Percentiles rank a stretch among this genome's conserved stretches.
Evolutionary conservation across 2,113 vertebrate genomes (phyloP).

Genomic region (Grantiella picta): DNA sequence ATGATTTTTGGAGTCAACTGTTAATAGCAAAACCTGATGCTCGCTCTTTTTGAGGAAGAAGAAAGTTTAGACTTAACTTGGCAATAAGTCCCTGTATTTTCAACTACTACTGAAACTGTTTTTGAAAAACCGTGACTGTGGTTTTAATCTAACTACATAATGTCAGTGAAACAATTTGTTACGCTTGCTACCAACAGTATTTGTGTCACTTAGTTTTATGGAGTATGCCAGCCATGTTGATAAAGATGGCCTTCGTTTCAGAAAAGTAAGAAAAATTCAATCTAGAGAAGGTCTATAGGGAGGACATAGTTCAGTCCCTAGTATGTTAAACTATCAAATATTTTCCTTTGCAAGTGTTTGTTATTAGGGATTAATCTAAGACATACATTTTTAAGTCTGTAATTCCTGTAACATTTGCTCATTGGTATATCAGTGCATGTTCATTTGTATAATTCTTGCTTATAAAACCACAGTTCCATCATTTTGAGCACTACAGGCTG

Average conservation of each 20-base stretch:
- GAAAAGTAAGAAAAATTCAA: not conserved
- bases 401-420: not conserved
- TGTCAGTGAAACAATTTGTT: not conserved
- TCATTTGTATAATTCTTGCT: not conserved
- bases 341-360: not conserved
- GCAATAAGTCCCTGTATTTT: not conserved
- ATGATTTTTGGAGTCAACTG: rapidly evolving
- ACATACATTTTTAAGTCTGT: not conserved
- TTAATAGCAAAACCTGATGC: not conserved
- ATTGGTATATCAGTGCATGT: rapidly evolving
- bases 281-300: not conserved
- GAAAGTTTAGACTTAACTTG: not conserved
- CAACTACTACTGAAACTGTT: not conserved
- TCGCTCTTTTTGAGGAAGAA: not conserved
- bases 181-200: not conserved
- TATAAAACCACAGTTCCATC: not conserved
- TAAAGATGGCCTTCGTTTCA: not conserved
- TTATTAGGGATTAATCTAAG: not conserved
- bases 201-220: not conserved
- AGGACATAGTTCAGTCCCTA: not conserved
- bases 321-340: not conserved
- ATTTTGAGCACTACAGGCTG: not conserved
- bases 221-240: not conserved
- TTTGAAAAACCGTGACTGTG: not conserved
- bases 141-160: not conserved